phyloP scores from a whole-genome alignment of 2,113 vertebrate genomes.

The Gadus macrocephalus region DNA sequence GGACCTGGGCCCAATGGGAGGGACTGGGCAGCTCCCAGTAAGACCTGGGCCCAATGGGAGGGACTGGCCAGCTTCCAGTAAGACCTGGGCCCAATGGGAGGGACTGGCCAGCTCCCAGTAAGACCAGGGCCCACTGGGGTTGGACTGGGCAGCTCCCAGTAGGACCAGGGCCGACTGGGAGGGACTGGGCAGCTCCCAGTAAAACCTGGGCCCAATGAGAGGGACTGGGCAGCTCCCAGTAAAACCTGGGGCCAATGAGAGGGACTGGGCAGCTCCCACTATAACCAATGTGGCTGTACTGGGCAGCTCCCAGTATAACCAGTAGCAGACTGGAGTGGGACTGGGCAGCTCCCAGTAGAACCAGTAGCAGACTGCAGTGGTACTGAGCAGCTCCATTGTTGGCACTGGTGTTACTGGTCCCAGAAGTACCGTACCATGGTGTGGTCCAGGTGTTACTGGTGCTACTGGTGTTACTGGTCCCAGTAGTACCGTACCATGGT shows the following conservation, averaged over 20 bases:
- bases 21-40: too few species aligned
- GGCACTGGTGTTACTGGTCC: too few species aligned
- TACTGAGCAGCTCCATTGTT: background rate
- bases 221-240: constrained; percentile 6
- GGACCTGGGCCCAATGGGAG: too few species aligned
- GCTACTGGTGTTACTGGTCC: constrained; percentile 12
- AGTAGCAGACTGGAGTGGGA: background rate
- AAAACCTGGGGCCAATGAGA: background rate
- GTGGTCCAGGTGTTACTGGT: constrained; percentile 46
- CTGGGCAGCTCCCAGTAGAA: constrained; percentile 3
- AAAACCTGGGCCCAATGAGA: background rate
- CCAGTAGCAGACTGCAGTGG: background rate
- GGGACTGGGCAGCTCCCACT: background rate
- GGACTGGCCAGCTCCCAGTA: too few species aligned
- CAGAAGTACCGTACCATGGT: background rate
- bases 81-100: too few species aligned
- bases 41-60: too few species aligned
- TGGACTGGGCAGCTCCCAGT: too few species aligned
- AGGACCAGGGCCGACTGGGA: too few species aligned
- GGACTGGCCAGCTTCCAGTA: too few species aligned
- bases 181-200: constrained; percentile 2
- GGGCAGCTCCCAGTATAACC: background rate
- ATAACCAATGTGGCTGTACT: too few species aligned
- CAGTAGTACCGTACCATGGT: too few species aligned
- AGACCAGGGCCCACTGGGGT: too few species aligned